Conservation (phyloP, 2,888 invertebrate species). For the Torymus texanus region DNA sequence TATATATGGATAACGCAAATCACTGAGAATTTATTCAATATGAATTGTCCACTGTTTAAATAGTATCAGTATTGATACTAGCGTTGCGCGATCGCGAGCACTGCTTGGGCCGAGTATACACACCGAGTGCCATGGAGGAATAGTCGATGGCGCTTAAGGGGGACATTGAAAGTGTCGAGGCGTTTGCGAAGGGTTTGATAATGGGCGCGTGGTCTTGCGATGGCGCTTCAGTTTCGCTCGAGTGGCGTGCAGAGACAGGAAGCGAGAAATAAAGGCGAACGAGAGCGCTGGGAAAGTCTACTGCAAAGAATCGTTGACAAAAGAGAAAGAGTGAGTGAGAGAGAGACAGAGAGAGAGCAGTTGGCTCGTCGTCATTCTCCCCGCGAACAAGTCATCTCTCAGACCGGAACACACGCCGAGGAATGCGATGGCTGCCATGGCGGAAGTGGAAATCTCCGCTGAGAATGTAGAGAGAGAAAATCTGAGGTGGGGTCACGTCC, state of each 20-base stretch:
- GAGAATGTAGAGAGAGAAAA: not conserved
- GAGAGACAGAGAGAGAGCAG: too few relatives aligned
- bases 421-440: not conserved
- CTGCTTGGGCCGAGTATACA: too few relatives aligned
- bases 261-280: too few relatives aligned
- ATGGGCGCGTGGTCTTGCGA: conserved; percentile 33
- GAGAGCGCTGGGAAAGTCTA: not conserved
- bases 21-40: too few relatives aligned
- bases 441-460: not conserved
- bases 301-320: conserved; percentile 6
- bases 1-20: too few relatives aligned
- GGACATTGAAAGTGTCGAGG: conserved; percentile 17
- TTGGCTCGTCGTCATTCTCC: not conserved
- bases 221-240: conserved; percentile 11
- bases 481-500: not conserved
- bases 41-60: too few relatives aligned
- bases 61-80: too few relatives aligned
- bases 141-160: conserved; percentile 22
- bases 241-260: conserved; percentile 8
- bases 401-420: not conserved
- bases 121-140: not conserved
- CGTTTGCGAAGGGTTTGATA: conserved; percentile 30
- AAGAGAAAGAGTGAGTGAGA: too few relatives aligned
- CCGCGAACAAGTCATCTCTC: not conserved
- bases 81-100: too few relatives aligned